These are phyloP conservation scores for Sarcophaga caerulescens DNA, from an alignment of 2,888 invertebrate species.

Conservation along the genomic window DNA sequence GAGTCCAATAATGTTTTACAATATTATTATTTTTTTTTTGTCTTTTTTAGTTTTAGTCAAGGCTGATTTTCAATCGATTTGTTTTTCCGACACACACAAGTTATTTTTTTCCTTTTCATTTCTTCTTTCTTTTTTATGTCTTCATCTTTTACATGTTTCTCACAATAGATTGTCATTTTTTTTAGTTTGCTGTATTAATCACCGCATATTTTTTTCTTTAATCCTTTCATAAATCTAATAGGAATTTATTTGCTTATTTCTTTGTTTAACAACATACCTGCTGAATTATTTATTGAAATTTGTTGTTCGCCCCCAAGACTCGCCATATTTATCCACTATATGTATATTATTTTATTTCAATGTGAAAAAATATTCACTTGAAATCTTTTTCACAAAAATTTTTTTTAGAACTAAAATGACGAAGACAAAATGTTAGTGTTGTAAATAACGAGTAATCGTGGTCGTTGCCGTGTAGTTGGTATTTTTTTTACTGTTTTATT, in stretches of 20 bases:
- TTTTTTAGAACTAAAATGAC: constrained; percentile 76
- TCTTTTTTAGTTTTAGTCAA: constrained; percentile 70
- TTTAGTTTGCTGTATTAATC: constrained; percentile 63
- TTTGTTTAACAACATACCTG: constrained; percentile 78
- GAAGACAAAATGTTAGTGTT: constrained; percentile 68
- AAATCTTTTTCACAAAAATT: constrained; percentile 74
- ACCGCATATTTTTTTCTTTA: constrained; percentile 53
- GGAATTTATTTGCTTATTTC: constrained; percentile 48
- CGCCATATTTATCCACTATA: constrained; percentile 81
- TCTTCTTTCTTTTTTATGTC: constrained; percentile 24
- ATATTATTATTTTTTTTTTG: constrained; percentile 44
- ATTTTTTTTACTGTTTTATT: constrained; percentile 50
- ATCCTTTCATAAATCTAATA: constrained; percentile 33
- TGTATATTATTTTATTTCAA: constrained; percentile 63
- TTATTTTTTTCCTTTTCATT: constrained; percentile 17
- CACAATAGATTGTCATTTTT: constrained; percentile 59
- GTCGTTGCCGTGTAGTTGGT: constrained; percentile 52
- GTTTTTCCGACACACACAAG: constrained; percentile 69
- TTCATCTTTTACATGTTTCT: constrained; percentile 55
- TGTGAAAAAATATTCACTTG: constrained; percentile 74
- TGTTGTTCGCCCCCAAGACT: constrained; percentile 81
- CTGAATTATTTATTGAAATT: constrained; percentile 80
- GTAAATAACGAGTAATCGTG: constrained; percentile 62
- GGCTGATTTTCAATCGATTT: constrained; percentile 75
- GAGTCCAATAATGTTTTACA: constrained; percentile 50